Base-by-base conservation (phyloP, 2,888 invertebrate genomes). In the Autographa pulchrina region DNA sequence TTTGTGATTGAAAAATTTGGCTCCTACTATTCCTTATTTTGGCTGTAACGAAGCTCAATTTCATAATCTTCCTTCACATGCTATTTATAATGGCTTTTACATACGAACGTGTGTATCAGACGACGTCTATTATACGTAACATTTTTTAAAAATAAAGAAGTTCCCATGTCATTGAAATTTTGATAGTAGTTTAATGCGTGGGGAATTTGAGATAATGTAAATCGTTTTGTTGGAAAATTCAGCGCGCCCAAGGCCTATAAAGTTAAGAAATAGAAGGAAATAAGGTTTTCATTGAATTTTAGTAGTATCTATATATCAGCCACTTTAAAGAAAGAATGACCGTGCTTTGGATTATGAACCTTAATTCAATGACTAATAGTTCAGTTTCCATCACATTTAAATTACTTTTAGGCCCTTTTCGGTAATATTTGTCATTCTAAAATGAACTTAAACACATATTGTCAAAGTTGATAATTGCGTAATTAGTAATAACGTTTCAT, bases 1-100 rank as follows among this genome's bases (percentile, higher is more conserved):
- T 84, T 75, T 41, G 54, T 60, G 31, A 65, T 83, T 65, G 68
- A 68, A 61, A 56, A 41, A 65, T 62, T 64, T 72, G 61, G 70
- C 83, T 85, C 85, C 78, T 61, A 58, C 32, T 78, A 77, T 74
- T 75, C 74, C 72, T 80, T 72, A 72, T 73, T 84, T 83, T 77
- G 80, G 76, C 79, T 83, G 74, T 81, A 76, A 77, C 48, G 31
- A 85, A 83, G 84, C 84, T 85, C 84, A 84, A 83, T 85, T 79
- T 75, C 68, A 73, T 69, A 85, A 56, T 81, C 85, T 85, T 84
- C 84, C 80, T 78, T 74, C 77, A 75, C 75, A 65, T 78, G 84
- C 85, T 84, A 80, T 80, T 80, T 76, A 70, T 31, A 81, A 84
- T 81, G 72, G 84, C 79, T 85, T 75, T 76, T 72, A 77, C 70